phyloP scores from a whole-genome alignment of 2,797 vertebrate genomes.

The Phataginus tetradactyla region DNA sequence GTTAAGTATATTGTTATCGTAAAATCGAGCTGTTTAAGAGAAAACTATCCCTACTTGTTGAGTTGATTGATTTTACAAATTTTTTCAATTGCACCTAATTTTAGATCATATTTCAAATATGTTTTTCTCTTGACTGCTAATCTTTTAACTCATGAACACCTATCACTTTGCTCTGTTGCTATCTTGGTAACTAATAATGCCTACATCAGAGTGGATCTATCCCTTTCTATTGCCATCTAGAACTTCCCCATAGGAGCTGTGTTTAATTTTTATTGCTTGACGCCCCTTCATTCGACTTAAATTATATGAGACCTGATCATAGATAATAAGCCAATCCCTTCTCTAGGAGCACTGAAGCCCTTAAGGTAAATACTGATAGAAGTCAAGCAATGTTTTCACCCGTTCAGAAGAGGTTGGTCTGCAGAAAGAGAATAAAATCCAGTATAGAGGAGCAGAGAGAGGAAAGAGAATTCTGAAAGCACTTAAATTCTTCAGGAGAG shows the following conservation, averaged over 20 bases:
- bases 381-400: neutral
- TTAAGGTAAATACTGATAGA: neutral
- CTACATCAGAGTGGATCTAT: neutral
- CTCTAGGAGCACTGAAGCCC: rapidly evolving
- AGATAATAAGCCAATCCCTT: neutral
- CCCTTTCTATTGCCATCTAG: too few relatives aligned
- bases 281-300: neutral
- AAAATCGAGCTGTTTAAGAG: neutral
- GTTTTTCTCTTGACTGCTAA: neutral
- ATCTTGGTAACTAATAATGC: neutral
- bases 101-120: neutral
- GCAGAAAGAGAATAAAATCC: neutral
- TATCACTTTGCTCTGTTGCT: neutral
- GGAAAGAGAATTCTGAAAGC: neutral
- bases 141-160: neutral
- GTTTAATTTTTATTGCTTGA: neutral
- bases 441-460: neutral
- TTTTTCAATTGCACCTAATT: neutral
- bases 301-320: neutral
- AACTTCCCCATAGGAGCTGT: neutral
- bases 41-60: neutral
- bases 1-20: neutral
- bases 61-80: neutral
- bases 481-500: neutral
- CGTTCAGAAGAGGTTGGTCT: neutral